These are phyloP conservation scores for Pachyrhynchus sulphureomaculatus DNA, from an alignment of 1,140 invertebrate genomes.

Conservation along the genomic window DNA sequence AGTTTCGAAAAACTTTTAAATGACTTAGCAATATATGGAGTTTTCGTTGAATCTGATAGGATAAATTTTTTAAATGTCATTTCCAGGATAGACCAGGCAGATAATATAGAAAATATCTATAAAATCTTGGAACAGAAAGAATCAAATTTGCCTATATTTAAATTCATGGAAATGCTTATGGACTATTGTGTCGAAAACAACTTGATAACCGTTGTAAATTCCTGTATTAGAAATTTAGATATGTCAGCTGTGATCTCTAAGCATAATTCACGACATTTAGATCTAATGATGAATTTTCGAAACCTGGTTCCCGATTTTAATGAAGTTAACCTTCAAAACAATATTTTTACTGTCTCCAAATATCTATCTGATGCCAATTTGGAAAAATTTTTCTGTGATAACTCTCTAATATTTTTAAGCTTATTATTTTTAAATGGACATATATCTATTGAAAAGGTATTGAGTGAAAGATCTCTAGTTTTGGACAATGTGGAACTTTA, in stretches of 20 bases:
- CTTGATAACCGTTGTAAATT: conserved; percentile 54
- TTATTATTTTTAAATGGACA: conserved; percentile 47
- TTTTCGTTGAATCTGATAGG: conserved; percentile 56
- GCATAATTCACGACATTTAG: conserved; percentile 36
- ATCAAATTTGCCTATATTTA: conserved; percentile 56
- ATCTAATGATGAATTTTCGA: conserved; percentile 47
- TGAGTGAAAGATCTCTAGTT: conserved; percentile 14
- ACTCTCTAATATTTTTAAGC: conserved; percentile 51
- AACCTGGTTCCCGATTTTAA: conserved; percentile 40
- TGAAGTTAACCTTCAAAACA: conserved; percentile 35
- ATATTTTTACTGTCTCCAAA: conserved; percentile 46
- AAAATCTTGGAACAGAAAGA: conserved; percentile 56
- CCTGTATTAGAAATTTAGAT: conserved; percentile 52
- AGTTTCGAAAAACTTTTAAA: conserved; percentile 44
- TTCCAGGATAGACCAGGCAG: conserved; percentile 54
- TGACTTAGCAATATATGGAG: conserved; percentile 57
- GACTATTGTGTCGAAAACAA: conserved; percentile 58
- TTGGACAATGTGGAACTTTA: conserved; percentile 31
- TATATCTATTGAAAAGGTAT: conserved; percentile 15
- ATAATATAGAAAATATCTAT: conserved; percentile 56
- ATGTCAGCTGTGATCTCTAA: conserved; percentile 28
- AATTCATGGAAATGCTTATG: conserved; percentile 58
- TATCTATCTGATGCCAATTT: conserved; percentile 43
- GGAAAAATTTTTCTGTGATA: conserved; percentile 48
- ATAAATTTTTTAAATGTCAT: conserved; percentile 56